Percentiles rank a stretch among this genome's conserved stretches.
These are phyloP conservation scores for Nyctibius bracteatus DNA, from an alignment of 2,113 vertebrate species.

Conservation along the genomic window DNA sequence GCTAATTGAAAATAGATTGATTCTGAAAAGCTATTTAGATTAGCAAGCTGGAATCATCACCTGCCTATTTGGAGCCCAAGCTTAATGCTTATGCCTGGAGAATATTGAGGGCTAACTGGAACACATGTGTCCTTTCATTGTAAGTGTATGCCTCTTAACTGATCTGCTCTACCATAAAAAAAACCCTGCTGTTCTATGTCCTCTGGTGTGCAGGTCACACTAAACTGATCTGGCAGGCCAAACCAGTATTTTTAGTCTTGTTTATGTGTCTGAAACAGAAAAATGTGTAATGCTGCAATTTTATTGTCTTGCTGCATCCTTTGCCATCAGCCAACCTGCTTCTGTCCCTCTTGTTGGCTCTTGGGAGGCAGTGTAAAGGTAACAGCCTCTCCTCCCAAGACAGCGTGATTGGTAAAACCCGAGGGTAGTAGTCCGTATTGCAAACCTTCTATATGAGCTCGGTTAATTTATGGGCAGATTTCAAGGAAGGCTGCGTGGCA, in stretches of 20 bases:
- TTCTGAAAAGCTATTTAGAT: neutral
- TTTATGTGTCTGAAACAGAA: neutral
- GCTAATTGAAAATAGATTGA: neutral
- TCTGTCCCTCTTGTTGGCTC: neutral
- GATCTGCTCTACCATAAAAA: neutral
- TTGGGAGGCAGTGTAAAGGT: neutral
- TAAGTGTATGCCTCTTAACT: neutral
- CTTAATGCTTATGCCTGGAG: neutral
- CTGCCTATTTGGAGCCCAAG: neutral
- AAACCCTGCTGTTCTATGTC: neutral
- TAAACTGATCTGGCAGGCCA: neutral
- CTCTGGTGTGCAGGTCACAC: neutral
- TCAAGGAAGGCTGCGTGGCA: neutral
- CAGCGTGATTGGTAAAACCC: neutral
- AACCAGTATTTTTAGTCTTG: neutral
- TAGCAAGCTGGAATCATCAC: neutral
- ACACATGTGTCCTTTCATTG: neutral
- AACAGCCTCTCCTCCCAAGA: neutral
- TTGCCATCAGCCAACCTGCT: neutral
- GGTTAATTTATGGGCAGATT: neutral
- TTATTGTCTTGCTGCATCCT: neutral
- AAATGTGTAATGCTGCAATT: neutral
- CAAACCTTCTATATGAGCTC: neutral
- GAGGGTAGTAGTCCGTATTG: neutral
- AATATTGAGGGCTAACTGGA: neutral